Conservation (phyloP, 2,797 vertebrate species). For the Lacerta agilis region DNA sequence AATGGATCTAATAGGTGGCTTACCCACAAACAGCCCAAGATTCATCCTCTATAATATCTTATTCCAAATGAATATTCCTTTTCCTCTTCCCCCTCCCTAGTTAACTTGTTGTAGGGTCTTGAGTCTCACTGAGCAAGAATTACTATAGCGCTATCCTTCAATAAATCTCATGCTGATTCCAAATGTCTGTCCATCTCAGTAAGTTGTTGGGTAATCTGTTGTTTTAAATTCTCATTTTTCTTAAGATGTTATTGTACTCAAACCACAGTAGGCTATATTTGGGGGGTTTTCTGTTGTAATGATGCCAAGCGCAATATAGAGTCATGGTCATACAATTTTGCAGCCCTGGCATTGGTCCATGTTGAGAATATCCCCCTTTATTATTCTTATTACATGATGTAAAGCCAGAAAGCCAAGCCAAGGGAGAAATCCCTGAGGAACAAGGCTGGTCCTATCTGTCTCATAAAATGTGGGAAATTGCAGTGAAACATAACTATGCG, state of each 20-base stretch:
- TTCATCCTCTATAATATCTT: background rate
- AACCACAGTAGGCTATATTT: background rate
- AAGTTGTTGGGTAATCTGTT: background rate
- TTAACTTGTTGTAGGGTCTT: background rate
- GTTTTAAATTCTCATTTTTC: background rate
- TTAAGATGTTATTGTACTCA: constrained; percentile 2
- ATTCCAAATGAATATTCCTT: background rate
- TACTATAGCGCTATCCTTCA: background rate
- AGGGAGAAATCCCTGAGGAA: background rate
- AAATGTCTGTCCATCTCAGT: background rate
- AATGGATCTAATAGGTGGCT: background rate
- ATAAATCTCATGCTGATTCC: background rate
- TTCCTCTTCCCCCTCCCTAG: no score
- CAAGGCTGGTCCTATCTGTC: background rate
- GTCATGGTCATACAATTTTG: background rate
- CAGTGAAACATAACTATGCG: no score
- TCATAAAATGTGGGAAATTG: background rate
- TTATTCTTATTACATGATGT: background rate
- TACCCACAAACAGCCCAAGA: background rate
- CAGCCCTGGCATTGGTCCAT: background rate
- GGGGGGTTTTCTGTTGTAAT: background rate
- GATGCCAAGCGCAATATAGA: constrained; percentile 2
- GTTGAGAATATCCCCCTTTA: background rate
- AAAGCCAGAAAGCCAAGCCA: constrained; percentile 8
- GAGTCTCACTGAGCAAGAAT: background rate